Conservation (phyloP, 2,797 vertebrate species). For the Microctenopoma stevenorrisi region DNA sequence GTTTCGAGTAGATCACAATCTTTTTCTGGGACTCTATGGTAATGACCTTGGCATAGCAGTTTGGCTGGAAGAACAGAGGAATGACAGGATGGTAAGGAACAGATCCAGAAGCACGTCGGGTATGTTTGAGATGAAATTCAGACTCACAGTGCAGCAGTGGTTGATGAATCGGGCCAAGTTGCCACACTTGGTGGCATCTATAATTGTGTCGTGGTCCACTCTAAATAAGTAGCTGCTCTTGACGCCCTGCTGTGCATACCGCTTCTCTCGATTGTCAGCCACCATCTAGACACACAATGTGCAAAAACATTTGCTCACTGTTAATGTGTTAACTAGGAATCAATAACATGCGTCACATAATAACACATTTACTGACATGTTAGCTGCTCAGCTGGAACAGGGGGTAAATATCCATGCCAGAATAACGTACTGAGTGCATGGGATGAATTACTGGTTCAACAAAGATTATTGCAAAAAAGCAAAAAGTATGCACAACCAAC, state of each 20-base stretch:
- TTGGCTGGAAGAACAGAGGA: constrained; percentile 81
- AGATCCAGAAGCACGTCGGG: background rate
- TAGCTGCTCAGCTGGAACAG: background rate
- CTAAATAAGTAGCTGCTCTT: constrained; percentile 96
- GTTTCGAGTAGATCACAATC: constrained; percentile 96
- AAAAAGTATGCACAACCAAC: too few relatives aligned
- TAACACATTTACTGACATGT: background rate
- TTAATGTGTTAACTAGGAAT: background rate
- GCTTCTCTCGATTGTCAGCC: constrained; percentile 94
- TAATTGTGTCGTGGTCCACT: constrained; percentile 96
- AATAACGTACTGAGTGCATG: too few relatives aligned
- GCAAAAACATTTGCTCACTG: constrained; percentile 6
- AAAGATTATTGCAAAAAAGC: too few relatives aligned
- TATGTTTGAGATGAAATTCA: background rate
- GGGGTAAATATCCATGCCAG: too few relatives aligned
- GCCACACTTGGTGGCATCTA: constrained; percentile 93
- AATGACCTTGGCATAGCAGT: constrained; percentile 96
- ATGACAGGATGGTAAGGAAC: background rate
- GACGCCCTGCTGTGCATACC: constrained; percentile 92
- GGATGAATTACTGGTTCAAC: too few relatives aligned
- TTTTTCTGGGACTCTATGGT: constrained; percentile 97
- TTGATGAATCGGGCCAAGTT: constrained; percentile 95
- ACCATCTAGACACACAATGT: constrained; percentile 84
- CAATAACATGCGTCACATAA: background rate
- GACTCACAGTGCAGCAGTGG: constrained; percentile 94